A percentile compares a stretch with the other conserved stretches of the same genome.
phyloP scores from a whole-genome alignment of 2,113 vertebrate species.

The Lampris incognitus region DNA sequence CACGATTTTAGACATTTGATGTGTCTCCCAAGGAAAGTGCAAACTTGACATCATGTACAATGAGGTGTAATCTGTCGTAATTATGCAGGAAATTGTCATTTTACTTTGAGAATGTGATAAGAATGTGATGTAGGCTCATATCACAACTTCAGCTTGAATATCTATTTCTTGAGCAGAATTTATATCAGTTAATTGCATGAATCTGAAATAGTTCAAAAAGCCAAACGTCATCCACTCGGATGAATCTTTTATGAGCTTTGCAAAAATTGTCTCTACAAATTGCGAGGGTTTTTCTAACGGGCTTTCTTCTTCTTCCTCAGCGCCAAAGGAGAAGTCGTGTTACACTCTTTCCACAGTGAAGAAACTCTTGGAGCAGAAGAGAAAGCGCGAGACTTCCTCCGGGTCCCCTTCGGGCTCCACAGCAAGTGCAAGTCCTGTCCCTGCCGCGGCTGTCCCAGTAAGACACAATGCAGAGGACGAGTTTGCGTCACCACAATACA shows the following conservation, averaged over 20 bases:
- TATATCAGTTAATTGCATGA: not conserved
- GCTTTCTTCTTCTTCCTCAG: slow-evolving; percentile 50
- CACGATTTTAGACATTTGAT: slow-evolving; percentile 40
- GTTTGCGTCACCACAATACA: not conserved
- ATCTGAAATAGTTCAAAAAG: not conserved
- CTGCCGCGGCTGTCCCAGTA: slow-evolving; percentile 52
- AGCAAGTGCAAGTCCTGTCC: slow-evolving; percentile 52
- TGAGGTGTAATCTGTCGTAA: slow-evolving; percentile 4
- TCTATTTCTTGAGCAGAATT: not conserved
- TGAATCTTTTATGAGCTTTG: too few relatives aligned
- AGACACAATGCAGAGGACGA: slow-evolving; percentile 21
- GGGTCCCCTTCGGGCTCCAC: slow-evolving; percentile 59
- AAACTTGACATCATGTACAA: slow-evolving; percentile 32
- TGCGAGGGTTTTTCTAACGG: not conserved
- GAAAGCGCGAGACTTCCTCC: slow-evolving; percentile 83
- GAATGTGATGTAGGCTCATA: not conserved
- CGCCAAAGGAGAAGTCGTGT: slow-evolving; percentile 85
- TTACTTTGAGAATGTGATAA: not conserved
- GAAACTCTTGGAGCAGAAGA: slow-evolving; percentile 91
- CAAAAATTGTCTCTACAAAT: not conserved
- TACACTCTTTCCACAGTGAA: slow-evolving; percentile 89
- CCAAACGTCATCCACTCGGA: too few relatives aligned
- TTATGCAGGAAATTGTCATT: not conserved
- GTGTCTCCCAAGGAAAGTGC: slow-evolving; percentile 6
- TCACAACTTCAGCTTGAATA: too few relatives aligned